Percentiles rank a stretch among this genome's conserved stretches.
phyloP scores from a whole-genome alignment of 2,888 invertebrate species.

The Cyrtodaria siliqua region DNA sequence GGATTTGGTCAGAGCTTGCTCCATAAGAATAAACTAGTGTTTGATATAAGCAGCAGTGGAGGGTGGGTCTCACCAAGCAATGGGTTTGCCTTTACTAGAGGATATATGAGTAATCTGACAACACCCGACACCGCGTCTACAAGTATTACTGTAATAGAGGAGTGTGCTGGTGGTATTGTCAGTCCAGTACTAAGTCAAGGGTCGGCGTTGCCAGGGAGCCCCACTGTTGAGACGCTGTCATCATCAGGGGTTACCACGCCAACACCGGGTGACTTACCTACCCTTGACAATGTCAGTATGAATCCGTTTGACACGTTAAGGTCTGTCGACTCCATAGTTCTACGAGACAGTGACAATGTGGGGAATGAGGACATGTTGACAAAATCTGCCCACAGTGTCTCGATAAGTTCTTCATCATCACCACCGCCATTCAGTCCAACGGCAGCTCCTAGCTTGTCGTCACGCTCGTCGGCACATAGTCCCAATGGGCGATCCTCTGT shows the following conservation, averaged over 20 bases:
- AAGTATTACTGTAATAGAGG: slow-evolving; percentile 68
- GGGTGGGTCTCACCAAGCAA: slow-evolving; percentile 86
- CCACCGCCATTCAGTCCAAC: slow-evolving; percentile 60
- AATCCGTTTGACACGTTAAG: slow-evolving; percentile 58
- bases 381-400: slow-evolving; percentile 44
- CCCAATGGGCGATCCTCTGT: slow-evolving; percentile 46
- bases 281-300: slow-evolving; percentile 44
- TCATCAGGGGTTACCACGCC: slow-evolving; percentile 60
- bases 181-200: slow-evolving; percentile 4
- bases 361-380: slow-evolving; percentile 9
- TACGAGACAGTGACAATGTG: slow-evolving; percentile 32
- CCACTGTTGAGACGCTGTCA: slow-evolving; percentile 58
- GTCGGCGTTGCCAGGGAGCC: slow-evolving; percentile 9
- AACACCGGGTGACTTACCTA: slow-evolving; percentile 19
- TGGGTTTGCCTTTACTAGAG: slow-evolving; percentile 79
- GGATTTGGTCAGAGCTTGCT: slow-evolving; percentile 98
- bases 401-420: slow-evolving; percentile 54
- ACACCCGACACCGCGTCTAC: slow-evolving; percentile 76
- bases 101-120: slow-evolving; percentile 80
- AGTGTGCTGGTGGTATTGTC: background rate
- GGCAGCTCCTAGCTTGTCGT: slow-evolving; percentile 43
- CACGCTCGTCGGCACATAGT: slow-evolving; percentile 53
- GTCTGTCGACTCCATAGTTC: slow-evolving; percentile 41
- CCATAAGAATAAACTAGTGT: slow-evolving; percentile 94
- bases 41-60: slow-evolving; percentile 95